Conservation (phyloP, 2,113 vertebrate species). For the Nansenia antarctica region DNA sequence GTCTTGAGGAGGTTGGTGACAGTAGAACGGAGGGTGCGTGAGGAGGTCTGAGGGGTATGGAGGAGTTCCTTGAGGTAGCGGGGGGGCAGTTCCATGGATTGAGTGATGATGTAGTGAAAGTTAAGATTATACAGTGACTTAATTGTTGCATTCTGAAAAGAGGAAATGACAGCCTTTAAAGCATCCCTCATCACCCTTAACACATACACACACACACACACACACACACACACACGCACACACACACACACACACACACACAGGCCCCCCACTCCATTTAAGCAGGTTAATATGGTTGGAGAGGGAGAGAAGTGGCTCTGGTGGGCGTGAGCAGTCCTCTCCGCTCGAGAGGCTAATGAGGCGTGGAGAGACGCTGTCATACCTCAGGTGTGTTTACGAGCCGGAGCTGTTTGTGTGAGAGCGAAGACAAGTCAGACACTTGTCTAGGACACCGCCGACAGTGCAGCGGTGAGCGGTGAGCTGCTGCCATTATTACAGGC, state of each 20-base stretch:
- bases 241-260: no score
- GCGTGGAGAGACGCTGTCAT: constrained; percentile 48
- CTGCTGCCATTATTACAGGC: constrained; percentile 54
- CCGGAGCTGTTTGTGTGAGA: constrained; percentile 20
- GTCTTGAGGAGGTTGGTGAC: no score
- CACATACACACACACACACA: no score
- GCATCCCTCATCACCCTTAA: no score
- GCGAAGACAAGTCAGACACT: constrained; percentile 23
- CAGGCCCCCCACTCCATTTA: background rate
- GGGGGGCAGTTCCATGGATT: no score
- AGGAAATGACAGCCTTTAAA: no score
- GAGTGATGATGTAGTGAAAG: no score
- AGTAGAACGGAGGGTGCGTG: no score
- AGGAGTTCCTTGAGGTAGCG: no score
- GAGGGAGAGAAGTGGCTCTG: constrained; percentile 31
- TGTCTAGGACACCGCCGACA: constrained; percentile 24
- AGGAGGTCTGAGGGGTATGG: no score
- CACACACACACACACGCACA: background rate
- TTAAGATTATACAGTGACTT: no score
- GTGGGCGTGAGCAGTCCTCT: constrained; percentile 19
- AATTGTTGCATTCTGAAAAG: no score
- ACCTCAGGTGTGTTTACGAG: constrained; percentile 43
- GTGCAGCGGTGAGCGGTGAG: constrained; percentile 43
- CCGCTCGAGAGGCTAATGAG: constrained; percentile 54
- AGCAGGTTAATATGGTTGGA: constrained; percentile 40